Evolutionary conservation across 2,797 vertebrate species (phyloP), one percentile per base, ranked within the genome.

Genomic region (Alosa sapidissima): DNA sequence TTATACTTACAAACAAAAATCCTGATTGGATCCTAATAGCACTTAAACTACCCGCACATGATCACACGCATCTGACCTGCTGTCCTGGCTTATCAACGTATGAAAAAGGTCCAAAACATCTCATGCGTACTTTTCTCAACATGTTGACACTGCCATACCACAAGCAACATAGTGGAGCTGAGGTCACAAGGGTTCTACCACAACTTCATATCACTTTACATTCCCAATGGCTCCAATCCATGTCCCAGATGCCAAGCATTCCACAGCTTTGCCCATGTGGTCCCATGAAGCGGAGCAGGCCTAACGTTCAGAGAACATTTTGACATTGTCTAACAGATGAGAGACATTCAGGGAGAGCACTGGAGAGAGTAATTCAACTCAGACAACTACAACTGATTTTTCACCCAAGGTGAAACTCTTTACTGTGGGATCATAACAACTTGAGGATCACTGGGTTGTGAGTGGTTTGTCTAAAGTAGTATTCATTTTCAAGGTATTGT

Each of bases 341-440:
- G 45, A 48, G 9, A 55, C 0, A 45, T 55, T 8, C 16, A 60
- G 54, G 90, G 92, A 91, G 90, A 86, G 81, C 13, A 19, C 13
- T 4, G 16, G 28, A 41, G 13, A 72, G 11, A 65, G 9, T 9
- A 65, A 11, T 33, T 33, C 36, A 5, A 19, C 41, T 78, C 21
- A n/a, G 10, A 14, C 5, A 36, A 85, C 28, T 81, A 55, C 54
- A 81, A 52, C 41, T 68, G 0, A 49, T 24, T 60, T 28, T 13
- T 84, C 13, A 68, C 16, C 24, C 13, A 8, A 10, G 21, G 13
- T 21, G n/a, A 1, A 62, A 62, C 19, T 58, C 55, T 62, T 55
- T 9, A 33, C 49, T 41, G 7, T 16, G 24, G 45, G 48, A 83
- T 19, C 54, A 55, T 49, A 24, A 1, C 24, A 21, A 36, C 28